Base-by-base conservation (phyloP, 2,113 vertebrate genomes). In the Mionectes macconnelli region DNA sequence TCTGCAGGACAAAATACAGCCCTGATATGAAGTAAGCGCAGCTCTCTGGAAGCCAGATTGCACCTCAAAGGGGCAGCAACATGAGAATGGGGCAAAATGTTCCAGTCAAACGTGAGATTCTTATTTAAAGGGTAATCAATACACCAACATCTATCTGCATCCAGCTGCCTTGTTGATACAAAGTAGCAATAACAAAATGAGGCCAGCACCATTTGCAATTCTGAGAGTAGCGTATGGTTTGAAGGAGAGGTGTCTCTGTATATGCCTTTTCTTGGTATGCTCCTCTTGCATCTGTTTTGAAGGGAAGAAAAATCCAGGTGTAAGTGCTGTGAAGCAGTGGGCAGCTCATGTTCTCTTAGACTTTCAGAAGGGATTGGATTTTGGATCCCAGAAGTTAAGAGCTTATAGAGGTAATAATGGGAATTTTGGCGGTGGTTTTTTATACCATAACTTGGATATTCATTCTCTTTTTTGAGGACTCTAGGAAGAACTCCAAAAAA, bases 301-400 rank as follows among this genome's bases (percentile, higher is more conserved):
- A 22, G 30, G 9, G 19, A 82, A 73, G 13, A 60, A 78, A 67
- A 73, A 25, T 50, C 1, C 13, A 37, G 27, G 3, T 2, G 1
- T 50, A 64, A 88, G 53, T 24, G 9, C 18, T 73, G 18, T 55
- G 55, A 66, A 18, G 18, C 4, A 42, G 30, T 23, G 27, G 22
- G 39, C 24, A 93, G 40, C 31, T 80, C 0, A 0, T 45, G 12
- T 42, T 40, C 27, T 59, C 52, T 59, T 89, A 33, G 2, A 8
- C 5, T 50, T 81, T 60, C 2, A 13, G 55, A 80, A 92, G 8
- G 9, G 27, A 42, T 56, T 69, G 42, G 14, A 57, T 67, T 92
- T 84, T 55, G 50, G 17, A 39, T 35, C 16, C 25, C 14, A 18
- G 40, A 50, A 66, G 8, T 25, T 42, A 30, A 31, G 30, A 60